Conservation (phyloP, 1,140 invertebrate species). For the Drosophila ogumai region DNA sequence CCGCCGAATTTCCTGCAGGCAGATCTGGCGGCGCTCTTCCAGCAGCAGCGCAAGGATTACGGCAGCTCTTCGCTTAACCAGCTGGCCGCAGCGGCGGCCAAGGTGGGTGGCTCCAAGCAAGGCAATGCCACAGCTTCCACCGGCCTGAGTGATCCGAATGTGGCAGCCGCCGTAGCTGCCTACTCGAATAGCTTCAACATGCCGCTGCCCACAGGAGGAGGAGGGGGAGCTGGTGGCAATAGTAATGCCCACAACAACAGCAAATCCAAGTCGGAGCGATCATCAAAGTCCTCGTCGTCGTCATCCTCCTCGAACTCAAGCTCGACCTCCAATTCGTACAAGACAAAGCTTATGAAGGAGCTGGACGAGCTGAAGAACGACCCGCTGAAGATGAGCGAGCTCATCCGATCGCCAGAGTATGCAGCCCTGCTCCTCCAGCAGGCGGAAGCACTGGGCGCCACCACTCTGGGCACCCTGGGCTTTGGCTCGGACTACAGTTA, state of each 20-base stretch:
- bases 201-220: constrained; percentile 52
- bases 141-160: constrained; percentile 72
- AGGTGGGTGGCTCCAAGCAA: constrained; percentile 75
- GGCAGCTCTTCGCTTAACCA: constrained; percentile 80
- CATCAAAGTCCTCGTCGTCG: constrained; percentile 72
- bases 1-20: constrained; percentile 76
- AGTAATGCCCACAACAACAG: constrained; percentile 43
- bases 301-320: constrained; percentile 74
- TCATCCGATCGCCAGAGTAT: constrained; percentile 82
- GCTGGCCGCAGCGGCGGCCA: constrained; percentile 76
- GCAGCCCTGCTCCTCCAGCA: constrained; percentile 79
- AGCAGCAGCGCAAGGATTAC: constrained; percentile 78
- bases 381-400: constrained; percentile 81
- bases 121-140: constrained; percentile 18
- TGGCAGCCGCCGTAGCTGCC: constrained; percentile 76
- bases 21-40: constrained; percentile 73
- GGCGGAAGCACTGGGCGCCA: constrained; percentile 81
- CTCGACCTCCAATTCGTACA: constrained; percentile 78
- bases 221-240: constrained; percentile 11
- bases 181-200: constrained; percentile 80
- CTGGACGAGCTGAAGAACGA: constrained; percentile 83
- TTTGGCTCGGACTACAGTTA: constrained; percentile 79
- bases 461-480: constrained; percentile 79
- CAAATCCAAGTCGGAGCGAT: constrained; percentile 72
- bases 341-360: constrained; percentile 84